These are phyloP conservation scores for Cydia fagiglandana DNA, from an alignment of 1,140 invertebrate genomes.

Conservation along the genomic window DNA sequence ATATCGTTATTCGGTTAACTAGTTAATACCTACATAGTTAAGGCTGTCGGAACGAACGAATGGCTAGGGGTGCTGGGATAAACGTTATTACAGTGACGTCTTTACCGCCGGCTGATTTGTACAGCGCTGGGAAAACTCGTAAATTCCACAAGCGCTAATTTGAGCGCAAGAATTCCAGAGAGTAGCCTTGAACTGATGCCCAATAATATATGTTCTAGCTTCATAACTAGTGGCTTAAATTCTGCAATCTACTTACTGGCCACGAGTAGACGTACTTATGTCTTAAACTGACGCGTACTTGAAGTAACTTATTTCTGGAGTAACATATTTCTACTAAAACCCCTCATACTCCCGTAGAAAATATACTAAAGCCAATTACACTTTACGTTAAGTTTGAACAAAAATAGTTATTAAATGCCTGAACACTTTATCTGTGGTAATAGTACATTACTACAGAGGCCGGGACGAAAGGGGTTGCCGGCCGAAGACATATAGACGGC, in stretches of 20 bases:
- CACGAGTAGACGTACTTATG: not conserved
- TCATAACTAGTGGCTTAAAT: not conserved
- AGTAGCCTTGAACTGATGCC: constrained; percentile 37
- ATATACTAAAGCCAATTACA: no score
- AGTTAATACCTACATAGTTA: not conserved
- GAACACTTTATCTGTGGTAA: no score
- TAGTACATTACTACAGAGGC: no score
- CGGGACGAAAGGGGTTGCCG: no score
- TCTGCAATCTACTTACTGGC: not conserved
- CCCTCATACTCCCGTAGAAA: no score
- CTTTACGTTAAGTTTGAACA: no score
- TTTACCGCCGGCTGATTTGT: not conserved
- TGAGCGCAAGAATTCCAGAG: constrained; percentile 41
- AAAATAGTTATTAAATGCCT: no score
- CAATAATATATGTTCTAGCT: not conserved
- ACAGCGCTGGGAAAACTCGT: constrained; percentile 31
- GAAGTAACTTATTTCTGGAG: no score
- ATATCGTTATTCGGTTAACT: no score
- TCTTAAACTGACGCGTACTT: not conserved
- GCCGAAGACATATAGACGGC: no score
- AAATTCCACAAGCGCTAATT: constrained; percentile 39
- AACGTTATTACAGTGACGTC: not conserved
- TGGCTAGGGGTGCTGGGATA: not conserved
- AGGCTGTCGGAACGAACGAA: not conserved
- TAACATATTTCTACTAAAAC: no score